Evolutionary conservation across 2,113 vertebrate species (phyloP).

Genomic region (Cynoglossus semilaevis): DNA sequence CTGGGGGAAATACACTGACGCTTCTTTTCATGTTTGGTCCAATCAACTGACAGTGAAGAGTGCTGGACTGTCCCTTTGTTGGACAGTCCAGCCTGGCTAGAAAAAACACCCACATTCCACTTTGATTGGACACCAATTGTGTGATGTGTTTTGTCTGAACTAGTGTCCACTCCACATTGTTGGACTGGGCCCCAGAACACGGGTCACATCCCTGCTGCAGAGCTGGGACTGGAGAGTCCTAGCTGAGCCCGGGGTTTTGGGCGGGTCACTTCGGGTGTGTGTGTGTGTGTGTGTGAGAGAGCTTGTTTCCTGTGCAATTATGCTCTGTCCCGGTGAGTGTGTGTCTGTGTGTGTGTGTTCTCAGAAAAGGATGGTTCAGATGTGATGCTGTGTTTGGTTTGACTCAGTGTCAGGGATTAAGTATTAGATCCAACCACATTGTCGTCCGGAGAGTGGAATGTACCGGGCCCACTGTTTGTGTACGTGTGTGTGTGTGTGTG

Average conservation of each 20-base stretch:
- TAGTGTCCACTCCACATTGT: conserved; percentile 8
- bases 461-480: conserved; percentile 53
- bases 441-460: conserved; percentile 74
- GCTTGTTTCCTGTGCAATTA: conserved; percentile 42
- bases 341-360: conserved; percentile 36
- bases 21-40: too few species aligned
- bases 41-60: neutral
- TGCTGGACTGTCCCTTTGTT: neutral
- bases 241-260: conserved; percentile 31
- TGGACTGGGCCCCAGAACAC: conserved; percentile 25
- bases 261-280: conserved; percentile 33
- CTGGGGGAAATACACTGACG: too few species aligned
- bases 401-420: conserved; percentile 70
- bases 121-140: conserved; percentile 6
- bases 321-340: conserved; percentile 10
- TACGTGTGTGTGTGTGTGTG: conserved; percentile 18
- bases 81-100: neutral
- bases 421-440: conserved; percentile 67
- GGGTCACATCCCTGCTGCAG: conserved; percentile 59
- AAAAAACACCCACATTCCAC: conserved; percentile 40
- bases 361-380: conserved; percentile 64
- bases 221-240: conserved; percentile 46
- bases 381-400: conserved; percentile 56
- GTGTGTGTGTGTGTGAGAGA: conserved; percentile 16
- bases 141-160: conserved; percentile 23